Conservation (phyloP, 2,797 vertebrate species). For the Phataginus tetradactyla region DNA sequence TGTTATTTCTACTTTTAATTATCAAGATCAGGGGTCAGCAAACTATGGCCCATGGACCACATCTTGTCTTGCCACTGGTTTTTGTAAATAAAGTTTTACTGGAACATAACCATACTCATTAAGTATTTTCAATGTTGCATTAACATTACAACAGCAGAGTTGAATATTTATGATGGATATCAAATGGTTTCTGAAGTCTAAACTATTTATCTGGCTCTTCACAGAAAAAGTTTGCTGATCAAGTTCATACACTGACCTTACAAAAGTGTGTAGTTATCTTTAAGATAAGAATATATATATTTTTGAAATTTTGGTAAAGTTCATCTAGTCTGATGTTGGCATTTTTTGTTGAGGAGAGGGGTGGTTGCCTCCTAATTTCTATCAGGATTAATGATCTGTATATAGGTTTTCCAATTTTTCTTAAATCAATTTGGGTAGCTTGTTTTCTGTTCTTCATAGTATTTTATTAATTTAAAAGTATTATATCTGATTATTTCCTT, state of each 20-base stretch:
- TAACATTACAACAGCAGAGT: neutral
- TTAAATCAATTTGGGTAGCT: neutral
- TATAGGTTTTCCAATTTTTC: neutral
- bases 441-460: neutral
- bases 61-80: neutral
- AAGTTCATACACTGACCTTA: neutral
- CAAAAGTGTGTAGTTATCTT: neutral
- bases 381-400: neutral
- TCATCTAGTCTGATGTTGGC: neutral
- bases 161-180: neutral
- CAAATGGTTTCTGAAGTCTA: neutral
- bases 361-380: neutral
- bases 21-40: neutral
- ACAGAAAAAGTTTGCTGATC: neutral
- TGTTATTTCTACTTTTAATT: neutral
- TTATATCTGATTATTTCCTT: neutral
- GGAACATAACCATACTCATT: neutral
- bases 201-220: neutral
- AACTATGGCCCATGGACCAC: neutral
- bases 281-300: neutral
- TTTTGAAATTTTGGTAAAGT: neutral
- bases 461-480: constrained; percentile 10
- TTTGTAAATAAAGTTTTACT: neutral
- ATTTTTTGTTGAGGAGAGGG: neutral
- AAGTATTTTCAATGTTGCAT: neutral